phyloP scores from a whole-genome alignment of 2,113 vertebrate species.

The Tichodroma muraria region DNA sequence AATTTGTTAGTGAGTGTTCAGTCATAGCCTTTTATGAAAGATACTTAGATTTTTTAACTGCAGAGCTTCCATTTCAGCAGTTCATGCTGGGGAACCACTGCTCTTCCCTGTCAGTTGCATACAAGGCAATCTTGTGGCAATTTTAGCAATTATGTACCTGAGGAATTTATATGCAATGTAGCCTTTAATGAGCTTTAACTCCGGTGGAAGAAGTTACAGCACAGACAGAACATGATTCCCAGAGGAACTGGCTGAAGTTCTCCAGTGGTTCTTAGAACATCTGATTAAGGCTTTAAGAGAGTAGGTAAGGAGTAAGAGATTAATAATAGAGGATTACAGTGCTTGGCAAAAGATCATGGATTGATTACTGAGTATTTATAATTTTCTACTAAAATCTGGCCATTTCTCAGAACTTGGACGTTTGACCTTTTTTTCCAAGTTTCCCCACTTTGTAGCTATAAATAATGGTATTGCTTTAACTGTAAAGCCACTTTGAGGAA shows the following conservation, averaged over 20 bases:
- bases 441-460: background rate
- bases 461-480: background rate
- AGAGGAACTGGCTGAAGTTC: background rate
- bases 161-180: background rate
- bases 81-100: background rate
- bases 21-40: background rate
- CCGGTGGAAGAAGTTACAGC: background rate
- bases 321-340: background rate
- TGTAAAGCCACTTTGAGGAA: background rate
- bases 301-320: background rate
- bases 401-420: background rate
- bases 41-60: background rate
- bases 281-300: background rate
- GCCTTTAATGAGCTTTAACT: background rate
- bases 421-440: background rate
- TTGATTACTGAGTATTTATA: background rate
- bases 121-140: background rate
- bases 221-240: background rate
- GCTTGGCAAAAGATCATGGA: background rate
- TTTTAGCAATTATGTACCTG: background rate
- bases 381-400: background rate
- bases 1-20: background rate
- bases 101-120: background rate
- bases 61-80: background rate
- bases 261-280: background rate